phyloP scores from a whole-genome alignment of 1,140 invertebrate genomes.

The Pseudomyrmex pallidus region DNA sequence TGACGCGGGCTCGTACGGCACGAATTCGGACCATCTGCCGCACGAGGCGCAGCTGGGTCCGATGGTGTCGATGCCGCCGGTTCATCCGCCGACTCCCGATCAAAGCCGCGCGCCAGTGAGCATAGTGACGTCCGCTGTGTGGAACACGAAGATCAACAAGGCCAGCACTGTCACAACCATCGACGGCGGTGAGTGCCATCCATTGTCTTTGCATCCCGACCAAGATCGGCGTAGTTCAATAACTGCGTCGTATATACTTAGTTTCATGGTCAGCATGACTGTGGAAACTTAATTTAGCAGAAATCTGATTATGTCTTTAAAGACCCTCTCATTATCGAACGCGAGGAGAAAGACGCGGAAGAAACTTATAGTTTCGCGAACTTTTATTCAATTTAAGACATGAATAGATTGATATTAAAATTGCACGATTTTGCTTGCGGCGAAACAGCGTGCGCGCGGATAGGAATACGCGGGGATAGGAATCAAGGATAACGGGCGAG shows the following conservation, averaged over 20 bases:
- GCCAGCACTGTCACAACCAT: constrained; percentile 87
- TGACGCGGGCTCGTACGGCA: constrained; percentile 79
- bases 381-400: neutral
- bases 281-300: neutral
- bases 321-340: too few relatives aligned
- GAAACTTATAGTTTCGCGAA: too few relatives aligned
- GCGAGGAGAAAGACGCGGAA: too few relatives aligned
- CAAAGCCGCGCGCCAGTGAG: constrained; percentile 80
- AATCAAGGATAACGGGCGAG: constrained; percentile 32
- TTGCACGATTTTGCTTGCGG: neutral
- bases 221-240: neutral
- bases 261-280: neutral
- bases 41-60: constrained; percentile 74
- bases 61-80: constrained; percentile 75
- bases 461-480: constrained; percentile 21
- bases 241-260: too few relatives aligned
- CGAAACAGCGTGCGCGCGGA: constrained; percentile 1
- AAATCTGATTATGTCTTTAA: neutral
- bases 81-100: constrained; percentile 83
- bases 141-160: constrained; percentile 87
- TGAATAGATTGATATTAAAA: constrained; percentile 13
- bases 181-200: constrained; percentile 86
- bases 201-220: constrained; percentile 8
- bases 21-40: constrained; percentile 79
- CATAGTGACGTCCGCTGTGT: constrained; percentile 80